Evolutionary conservation across 2,797 vertebrate genomes (phyloP), one percentile per base, ranked within the genome.

Genomic region (Cryptoblepharus egeriae): DNA sequence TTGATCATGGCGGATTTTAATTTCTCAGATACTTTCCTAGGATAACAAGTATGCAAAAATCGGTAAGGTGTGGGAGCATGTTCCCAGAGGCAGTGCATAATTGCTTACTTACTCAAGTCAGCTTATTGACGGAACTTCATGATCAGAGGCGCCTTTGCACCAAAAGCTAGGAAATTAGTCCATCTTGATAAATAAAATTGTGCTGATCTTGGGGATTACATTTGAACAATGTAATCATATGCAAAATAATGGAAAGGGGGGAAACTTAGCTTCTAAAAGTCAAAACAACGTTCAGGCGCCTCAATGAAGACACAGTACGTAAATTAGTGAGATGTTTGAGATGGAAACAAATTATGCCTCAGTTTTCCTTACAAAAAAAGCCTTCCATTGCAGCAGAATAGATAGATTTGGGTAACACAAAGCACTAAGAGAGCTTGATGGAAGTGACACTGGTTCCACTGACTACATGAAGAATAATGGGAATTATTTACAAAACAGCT

Each of bases 11-110:
- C 70, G 88, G 85, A 93, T 93, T 92, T 93, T 94, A 93, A 94
- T 94, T 94, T 93, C 91, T 92, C 80, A 92, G 91, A 87, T 94
- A 93, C 90, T 94, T 93, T 84, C 92, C 91, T 88, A 79, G 90
- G 93, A 94, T 94, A 94, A 93, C 90, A 93, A 93, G 90, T 91
- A 94, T 93, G 93, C 91, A 94, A 93, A 93, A 92, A 68, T 80
- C 91, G 89, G 89, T 88, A 88, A 92, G 91, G 91, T 93, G 88
- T 90, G 85, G 70, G 93, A 91, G 90, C 87, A 60, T 90, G 89
- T 93, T 93, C 93, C 93, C 91, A 93, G 91, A 93, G 91, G 91
- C 92, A 90, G 91, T 90, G 93, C 90, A 88, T 94, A 94, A 93
- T 94, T 93, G 93, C 93, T 93, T 92, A 92, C 88, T 93, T 93